Evolutionary conservation across 1,140 invertebrate species (phyloP).

Genomic region (Heliconius melpomene): DNA sequence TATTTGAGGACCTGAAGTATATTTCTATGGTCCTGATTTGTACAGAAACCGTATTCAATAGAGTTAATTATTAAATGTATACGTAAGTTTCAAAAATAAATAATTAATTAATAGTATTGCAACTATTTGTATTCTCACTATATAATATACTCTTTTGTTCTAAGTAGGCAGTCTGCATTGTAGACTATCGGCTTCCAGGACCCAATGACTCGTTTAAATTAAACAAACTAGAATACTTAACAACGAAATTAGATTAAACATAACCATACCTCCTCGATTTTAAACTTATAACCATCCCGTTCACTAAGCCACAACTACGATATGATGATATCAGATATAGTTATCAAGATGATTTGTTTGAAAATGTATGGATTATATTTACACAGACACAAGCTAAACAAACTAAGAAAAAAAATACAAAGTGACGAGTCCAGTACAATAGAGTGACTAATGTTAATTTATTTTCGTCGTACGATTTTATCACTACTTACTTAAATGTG

Average conservation of each 20-base stretch:
- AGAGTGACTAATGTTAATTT: constrained; percentile 25
- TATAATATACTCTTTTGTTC: too few species aligned
- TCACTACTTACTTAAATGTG: not conserved
- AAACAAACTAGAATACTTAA: too few species aligned
- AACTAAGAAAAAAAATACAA: not conserved
- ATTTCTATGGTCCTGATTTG: not conserved
- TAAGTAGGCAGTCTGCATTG: too few species aligned
- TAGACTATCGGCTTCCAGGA: too few species aligned
- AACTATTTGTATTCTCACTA: too few species aligned
- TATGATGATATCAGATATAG: too few species aligned
- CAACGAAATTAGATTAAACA: too few species aligned
- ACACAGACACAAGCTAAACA: not conserved
- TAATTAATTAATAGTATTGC: not conserved
- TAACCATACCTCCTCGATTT: too few species aligned
- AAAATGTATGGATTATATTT: not conserved
- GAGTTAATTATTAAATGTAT: not conserved
- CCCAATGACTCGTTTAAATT: too few species aligned
- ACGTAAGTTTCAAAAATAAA: not conserved
- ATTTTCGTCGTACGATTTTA: constrained; percentile 19
- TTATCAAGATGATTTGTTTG: not conserved
- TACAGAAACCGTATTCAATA: not conserved
- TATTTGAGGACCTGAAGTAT: not conserved
- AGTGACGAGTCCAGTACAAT: constrained; percentile 12
- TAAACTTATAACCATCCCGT: too few species aligned
- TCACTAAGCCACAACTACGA: too few species aligned